These are phyloP conservation scores for Ophioninae sp. DNA, from an alignment of 2,888 invertebrate genomes.

Conservation along the genomic window DNA sequence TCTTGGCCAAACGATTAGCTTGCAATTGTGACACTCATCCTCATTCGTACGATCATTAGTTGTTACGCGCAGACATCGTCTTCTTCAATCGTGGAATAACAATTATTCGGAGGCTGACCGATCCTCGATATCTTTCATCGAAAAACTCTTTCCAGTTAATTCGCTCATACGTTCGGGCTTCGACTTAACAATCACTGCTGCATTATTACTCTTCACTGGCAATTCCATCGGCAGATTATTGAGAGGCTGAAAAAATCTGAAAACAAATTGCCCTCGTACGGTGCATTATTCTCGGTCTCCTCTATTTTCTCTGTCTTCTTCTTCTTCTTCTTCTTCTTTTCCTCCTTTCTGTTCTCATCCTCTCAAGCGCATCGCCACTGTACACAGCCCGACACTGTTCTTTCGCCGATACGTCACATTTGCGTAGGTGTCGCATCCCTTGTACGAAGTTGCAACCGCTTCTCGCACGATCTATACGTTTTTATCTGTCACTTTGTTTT, in stretches of 20 bases:
- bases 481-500: conserved; percentile 2
- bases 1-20: background rate
- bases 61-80: background rate
- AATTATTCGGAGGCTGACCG: conserved; percentile 9
- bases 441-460: conserved; percentile 60
- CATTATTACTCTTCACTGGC: conserved; percentile 4
- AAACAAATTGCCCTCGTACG: conserved; percentile 5
- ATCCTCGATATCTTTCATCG: conserved; percentile 11
- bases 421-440: conserved; percentile 57
- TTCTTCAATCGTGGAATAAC: background rate
- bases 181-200: background rate
- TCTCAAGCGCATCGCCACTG: background rate
- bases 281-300: conserved; percentile 39
- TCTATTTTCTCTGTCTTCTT: conserved; percentile 13
- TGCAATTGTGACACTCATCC: background rate
- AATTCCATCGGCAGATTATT: conserved; percentile 40
- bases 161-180: background rate
- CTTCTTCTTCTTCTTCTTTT: conserved; percentile 30
- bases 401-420: conserved; percentile 30
- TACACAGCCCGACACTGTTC: background rate
- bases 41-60: background rate
- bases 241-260: background rate
- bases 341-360: conserved; percentile 16
- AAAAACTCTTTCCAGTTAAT: background rate
- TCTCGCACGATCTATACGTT: conserved; percentile 57